These are phyloP conservation scores for Knipowitschia caucasica DNA, from an alignment of 2,797 vertebrate genomes.

Conservation along the genomic window DNA sequence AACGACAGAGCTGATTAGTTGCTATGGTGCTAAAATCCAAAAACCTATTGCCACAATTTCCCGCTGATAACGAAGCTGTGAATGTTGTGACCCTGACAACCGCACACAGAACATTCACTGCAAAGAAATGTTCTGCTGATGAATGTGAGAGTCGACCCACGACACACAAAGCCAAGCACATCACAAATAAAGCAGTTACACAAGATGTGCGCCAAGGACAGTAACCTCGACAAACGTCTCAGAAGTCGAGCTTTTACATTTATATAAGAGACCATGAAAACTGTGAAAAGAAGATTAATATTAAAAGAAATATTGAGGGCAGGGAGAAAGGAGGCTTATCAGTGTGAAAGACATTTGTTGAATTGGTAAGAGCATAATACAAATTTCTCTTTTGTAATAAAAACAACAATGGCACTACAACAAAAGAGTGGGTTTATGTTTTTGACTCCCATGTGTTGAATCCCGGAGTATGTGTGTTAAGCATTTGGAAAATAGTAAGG, in stretches of 20 bases:
- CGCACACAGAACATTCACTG: not conserved
- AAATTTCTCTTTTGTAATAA: too few species aligned
- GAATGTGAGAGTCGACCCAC: constrained; percentile 1
- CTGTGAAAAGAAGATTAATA: not conserved
- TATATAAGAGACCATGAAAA: constrained; percentile 2
- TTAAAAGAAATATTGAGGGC: constrained; percentile 1
- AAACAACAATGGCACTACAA: too few species aligned
- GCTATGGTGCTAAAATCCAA: constrained; percentile 63
- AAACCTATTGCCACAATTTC: constrained; percentile 64
- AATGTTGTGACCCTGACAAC: constrained; percentile 23
- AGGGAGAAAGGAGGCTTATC: not conserved
- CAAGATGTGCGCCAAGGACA: constrained; percentile 9
- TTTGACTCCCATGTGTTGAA: too few species aligned
- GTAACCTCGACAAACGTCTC: not conserved
- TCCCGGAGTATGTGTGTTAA: too few species aligned
- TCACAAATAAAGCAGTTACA: constrained; percentile 13
- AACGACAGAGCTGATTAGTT: constrained; percentile 52
- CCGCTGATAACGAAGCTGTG: constrained; percentile 48
- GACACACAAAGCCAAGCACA: constrained; percentile 11
- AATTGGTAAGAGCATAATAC: not conserved
- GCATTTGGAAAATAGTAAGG: too few species aligned
- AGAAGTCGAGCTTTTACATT: not conserved
- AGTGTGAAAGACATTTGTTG: not conserved
- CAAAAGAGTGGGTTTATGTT: too few species aligned
- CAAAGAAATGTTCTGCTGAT: constrained; percentile 9